Evolutionary conservation across 2,888 invertebrate genomes (phyloP).

Genomic region (Drosophila hamatofila): DNA sequence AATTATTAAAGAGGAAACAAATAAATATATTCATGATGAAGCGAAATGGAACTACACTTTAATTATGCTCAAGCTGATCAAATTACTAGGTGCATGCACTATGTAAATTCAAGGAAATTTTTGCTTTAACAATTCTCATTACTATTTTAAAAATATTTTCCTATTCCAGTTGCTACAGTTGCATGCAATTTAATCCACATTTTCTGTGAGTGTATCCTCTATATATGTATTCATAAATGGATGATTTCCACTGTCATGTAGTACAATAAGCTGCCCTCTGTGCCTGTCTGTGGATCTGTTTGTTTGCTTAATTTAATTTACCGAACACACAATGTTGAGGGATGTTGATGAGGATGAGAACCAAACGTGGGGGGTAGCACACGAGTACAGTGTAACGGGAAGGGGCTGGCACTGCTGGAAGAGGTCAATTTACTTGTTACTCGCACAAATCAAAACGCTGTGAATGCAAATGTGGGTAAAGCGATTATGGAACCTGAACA

Average conservation of each 20-base stretch:
- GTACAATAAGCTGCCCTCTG: constrained; percentile 53
- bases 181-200: background rate
- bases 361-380: background rate
- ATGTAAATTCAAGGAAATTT: background rate
- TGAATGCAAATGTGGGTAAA: constrained; percentile 43
- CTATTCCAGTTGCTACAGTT: background rate
- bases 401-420: constrained; percentile 10
- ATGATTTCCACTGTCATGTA: constrained; percentile 51
- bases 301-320: constrained; percentile 77
- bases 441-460: constrained; percentile 58
- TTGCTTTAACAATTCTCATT: background rate
- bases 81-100: background rate
- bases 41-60: background rate
- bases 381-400: background rate
- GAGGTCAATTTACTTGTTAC: constrained; percentile 72
- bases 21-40: background rate
- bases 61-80: background rate
- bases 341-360: constrained; percentile 47
- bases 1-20: background rate
- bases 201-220: constrained; percentile 40
- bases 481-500: background rate
- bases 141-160: too few relatives aligned
- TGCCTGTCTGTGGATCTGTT: constrained; percentile 49
- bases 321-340: constrained; percentile 57
- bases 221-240: constrained; percentile 47